These are phyloP conservation scores for Drosophila arawakana DNA, from an alignment of 1,140 invertebrate genomes.

Conservation along the genomic window DNA sequence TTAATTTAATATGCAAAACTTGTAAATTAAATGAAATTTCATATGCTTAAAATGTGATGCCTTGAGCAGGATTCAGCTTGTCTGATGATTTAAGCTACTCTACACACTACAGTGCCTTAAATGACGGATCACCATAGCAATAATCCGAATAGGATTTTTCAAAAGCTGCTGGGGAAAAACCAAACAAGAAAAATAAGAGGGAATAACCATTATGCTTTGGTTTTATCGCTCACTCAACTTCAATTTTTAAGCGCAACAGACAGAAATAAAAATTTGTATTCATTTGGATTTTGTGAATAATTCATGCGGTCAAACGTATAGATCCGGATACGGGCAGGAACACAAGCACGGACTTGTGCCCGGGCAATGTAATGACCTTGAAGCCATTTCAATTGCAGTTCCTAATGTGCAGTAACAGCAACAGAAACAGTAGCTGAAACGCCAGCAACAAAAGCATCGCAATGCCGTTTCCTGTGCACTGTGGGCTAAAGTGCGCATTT, in stretches of 20 bases:
- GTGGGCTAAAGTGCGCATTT: not conserved
- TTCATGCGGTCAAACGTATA: constrained; percentile 46
- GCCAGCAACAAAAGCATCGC: constrained; percentile 14
- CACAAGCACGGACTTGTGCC: not conserved
- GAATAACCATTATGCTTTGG: not conserved
- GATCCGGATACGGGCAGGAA: not conserved
- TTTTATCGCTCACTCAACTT: constrained; percentile 28
- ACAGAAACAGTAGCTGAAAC: not conserved
- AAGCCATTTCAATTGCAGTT: constrained; percentile 50
- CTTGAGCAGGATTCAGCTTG: not conserved
- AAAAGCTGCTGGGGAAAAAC: not conserved
- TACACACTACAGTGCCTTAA: not conserved
- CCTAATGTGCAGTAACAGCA: constrained; percentile 34
- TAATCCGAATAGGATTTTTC: not conserved
- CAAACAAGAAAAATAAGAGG: not conserved
- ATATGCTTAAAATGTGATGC: no score
- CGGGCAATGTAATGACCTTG: constrained; percentile 14
- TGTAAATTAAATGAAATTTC: no score
- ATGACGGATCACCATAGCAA: not conserved
- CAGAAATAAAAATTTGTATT: constrained; percentile 18
- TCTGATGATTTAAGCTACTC: not conserved
- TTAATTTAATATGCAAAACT: no score
- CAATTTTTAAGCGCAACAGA: constrained; percentile 20
- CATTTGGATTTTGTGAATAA: constrained; percentile 44
- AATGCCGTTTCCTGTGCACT: constrained; percentile 31